These are phyloP conservation scores for Reinhardtius hippoglossoides DNA, from an alignment of 2,113 vertebrate genomes.

Conservation along the genomic window DNA sequence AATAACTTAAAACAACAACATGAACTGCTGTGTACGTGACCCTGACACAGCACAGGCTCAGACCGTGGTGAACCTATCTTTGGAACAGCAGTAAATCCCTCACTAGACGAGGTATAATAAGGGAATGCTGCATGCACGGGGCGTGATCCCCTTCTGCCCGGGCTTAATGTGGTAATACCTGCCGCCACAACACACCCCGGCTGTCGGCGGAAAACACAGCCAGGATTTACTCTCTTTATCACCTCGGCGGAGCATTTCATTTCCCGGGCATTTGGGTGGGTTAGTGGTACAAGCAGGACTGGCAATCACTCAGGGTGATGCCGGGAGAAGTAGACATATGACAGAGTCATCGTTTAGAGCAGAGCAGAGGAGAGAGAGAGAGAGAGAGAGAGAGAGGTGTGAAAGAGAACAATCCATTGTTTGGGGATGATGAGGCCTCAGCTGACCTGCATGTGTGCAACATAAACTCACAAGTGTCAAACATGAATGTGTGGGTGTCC, in stretches of 20 bases:
- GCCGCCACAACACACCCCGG: conserved; percentile 28
- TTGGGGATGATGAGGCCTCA: conserved; percentile 60
- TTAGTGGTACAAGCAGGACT: conserved; percentile 68
- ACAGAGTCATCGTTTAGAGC: conserved; percentile 57
- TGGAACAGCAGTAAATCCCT: conserved; percentile 51
- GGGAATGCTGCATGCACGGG: conserved; percentile 19
- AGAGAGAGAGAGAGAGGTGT: not conserved
- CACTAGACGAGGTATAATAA: conserved; percentile 55
- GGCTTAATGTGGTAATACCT: conserved; percentile 65
- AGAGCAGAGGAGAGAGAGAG: not conserved
- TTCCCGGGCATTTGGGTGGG: conserved; percentile 76
- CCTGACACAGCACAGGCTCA: not conserved
- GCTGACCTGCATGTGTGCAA: conserved; percentile 6
- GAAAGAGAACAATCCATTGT: conserved; percentile 7
- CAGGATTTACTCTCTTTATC: conserved; percentile 77
- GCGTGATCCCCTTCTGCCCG: conserved; percentile 40
- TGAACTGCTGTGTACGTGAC: not conserved
- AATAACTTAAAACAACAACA: not conserved
- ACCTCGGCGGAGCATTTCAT: conserved; percentile 72
- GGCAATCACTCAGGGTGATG: conserved; percentile 82
- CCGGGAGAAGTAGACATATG: conserved; percentile 76
- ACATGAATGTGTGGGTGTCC: conserved; percentile 22
- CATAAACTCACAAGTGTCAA: conserved; percentile 12
- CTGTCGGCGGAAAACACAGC: conserved; percentile 34
- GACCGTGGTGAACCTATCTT: conserved; percentile 25